phyloP scores from a whole-genome alignment of 1,140 invertebrate species.

The Zaprionus capensis region DNA sequence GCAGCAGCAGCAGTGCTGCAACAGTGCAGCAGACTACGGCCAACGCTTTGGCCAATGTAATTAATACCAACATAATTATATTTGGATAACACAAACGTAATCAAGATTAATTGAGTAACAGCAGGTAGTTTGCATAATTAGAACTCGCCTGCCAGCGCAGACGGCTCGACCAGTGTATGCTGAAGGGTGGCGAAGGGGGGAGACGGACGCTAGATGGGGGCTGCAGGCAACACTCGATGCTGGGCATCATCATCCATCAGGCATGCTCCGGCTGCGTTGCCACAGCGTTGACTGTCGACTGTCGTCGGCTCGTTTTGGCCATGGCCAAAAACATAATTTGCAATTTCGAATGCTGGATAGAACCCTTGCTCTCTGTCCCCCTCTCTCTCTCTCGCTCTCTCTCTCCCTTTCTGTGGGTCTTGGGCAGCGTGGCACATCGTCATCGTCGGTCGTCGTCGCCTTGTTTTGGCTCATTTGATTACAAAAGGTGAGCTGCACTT shows the following conservation, averaged over 20 bases:
- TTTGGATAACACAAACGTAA: constrained; percentile 83
- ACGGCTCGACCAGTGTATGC: neutral
- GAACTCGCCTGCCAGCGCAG: constrained; percentile 38
- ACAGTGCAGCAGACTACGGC: neutral
- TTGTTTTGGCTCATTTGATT: constrained; percentile 44
- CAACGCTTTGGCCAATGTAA: constrained; percentile 63
- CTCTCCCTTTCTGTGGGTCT: neutral
- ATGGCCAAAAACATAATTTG: constrained; percentile 73
- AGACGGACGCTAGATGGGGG: no score
- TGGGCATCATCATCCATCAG: neutral
- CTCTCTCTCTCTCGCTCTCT: neutral
- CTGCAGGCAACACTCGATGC: neutral
- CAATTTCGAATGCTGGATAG: constrained; percentile 84
- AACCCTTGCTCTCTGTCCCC: neutral
- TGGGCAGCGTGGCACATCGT: constrained; percentile 13
- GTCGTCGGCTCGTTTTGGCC: constrained; percentile 26
- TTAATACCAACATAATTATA: constrained; percentile 83
- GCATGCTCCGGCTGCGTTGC: neutral
- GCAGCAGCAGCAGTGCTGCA: neutral
- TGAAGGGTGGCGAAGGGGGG: neutral
- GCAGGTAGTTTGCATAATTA: constrained; percentile 83
- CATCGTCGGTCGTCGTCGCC: constrained; percentile 3
- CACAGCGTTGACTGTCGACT: constrained; percentile 17
- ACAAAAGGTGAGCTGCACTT: constrained; percentile 29
- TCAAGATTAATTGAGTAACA: constrained; percentile 83